Percentiles rank a stretch among this genome's conserved stretches.
phyloP scores from a whole-genome alignment of 2,113 vertebrate species.

The Bolborhynchus lineola region DNA sequence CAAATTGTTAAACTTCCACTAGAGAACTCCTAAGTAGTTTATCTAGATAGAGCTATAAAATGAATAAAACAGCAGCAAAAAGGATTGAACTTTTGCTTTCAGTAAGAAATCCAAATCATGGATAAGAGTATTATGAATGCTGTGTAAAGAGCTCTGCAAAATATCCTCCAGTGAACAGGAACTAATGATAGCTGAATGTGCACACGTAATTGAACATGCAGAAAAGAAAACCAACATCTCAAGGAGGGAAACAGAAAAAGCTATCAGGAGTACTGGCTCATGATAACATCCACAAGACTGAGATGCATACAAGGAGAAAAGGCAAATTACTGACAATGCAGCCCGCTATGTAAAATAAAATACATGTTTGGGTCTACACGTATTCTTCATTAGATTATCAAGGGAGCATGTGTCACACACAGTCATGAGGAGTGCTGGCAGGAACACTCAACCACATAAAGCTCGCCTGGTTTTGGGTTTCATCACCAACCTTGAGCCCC shows the following conservation, averaged over 20 bases:
- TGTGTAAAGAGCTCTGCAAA: conserved; percentile 13
- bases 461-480: neutral
- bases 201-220: conserved; percentile 41
- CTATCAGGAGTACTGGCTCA: neutral
- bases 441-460: neutral
- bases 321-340: neutral
- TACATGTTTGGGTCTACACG: neutral
- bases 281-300: neutral
- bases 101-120: conserved; percentile 30
- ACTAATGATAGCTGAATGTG: conserved; percentile 52
- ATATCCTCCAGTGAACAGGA: conserved; percentile 43
- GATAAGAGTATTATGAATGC: conserved; percentile 13
- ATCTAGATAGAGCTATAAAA: neutral
- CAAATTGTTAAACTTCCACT: conserved; percentile 8
- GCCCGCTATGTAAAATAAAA: neutral
- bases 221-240: conserved; percentile 17
- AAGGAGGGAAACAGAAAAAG: conserved; percentile 19
- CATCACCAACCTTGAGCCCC: neutral
- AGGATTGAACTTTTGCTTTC: conserved; percentile 21
- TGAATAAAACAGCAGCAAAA: neutral
- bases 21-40: neutral
- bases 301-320: neutral
- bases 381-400: conserved; percentile 12
- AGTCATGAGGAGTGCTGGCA: neutral
- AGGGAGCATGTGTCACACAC: neutral